These are phyloP conservation scores for Hydroisotoma schaefferi DNA, from an alignment of 2,888 invertebrate genomes.

Conservation along the genomic window DNA sequence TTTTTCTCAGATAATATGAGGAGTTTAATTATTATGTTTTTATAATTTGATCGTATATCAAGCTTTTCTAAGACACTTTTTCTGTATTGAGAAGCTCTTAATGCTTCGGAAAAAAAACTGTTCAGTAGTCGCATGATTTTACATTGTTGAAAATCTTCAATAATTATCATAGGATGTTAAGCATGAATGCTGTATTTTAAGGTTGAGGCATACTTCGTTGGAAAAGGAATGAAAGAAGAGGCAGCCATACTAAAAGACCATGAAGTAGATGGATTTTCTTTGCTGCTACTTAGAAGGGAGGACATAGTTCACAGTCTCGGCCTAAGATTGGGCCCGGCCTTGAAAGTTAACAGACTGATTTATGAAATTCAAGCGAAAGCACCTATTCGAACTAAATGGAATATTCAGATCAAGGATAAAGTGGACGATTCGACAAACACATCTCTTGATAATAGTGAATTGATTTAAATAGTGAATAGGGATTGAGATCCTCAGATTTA, in stretches of 20 bases:
- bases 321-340: slow-evolving; percentile 76
- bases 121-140: too few relatives aligned
- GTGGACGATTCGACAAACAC: neutral
- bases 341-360: slow-evolving; percentile 77
- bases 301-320: slow-evolving; percentile 79
- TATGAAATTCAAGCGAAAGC: slow-evolving; percentile 74
- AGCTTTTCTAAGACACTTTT: too few relatives aligned
- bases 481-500: neutral
- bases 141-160: neutral
- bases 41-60: too few relatives aligned
- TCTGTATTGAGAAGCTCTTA: too few relatives aligned
- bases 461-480: too few relatives aligned
- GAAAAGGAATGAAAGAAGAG: slow-evolving; percentile 70
- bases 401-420: too few relatives aligned
- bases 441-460: too few relatives aligned
- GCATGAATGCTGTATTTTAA: too few relatives aligned
- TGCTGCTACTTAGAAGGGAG: slow-evolving; percentile 75
- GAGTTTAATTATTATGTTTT: too few relatives aligned
- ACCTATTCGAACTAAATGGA: slow-evolving; percentile 49
- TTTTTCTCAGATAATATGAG: too few relatives aligned
- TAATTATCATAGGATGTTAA: slow-evolving; percentile 77
- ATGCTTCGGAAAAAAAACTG: too few relatives aligned
- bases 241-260: slow-evolving; percentile 77
- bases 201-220: slow-evolving; percentile 74
- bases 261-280: slow-evolving; percentile 87